A percentile compares a stretch with the other conserved stretches of the same genome.
Evolutionary conservation across 1,140 invertebrate species (phyloP).

Genomic region (Pseudobourletiella spinata): DNA sequence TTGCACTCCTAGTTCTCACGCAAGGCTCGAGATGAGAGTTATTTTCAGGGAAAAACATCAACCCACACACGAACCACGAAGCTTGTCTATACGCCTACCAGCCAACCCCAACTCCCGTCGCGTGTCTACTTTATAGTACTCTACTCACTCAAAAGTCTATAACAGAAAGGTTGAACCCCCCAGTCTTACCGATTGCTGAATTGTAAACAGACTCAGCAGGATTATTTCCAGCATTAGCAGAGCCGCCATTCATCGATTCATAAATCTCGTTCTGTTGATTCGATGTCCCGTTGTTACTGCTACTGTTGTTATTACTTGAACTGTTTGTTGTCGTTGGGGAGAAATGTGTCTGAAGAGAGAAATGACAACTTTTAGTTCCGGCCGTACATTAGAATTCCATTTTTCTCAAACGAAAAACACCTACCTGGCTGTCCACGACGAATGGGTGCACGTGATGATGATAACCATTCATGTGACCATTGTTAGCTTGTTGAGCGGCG

Average conservation of each 20-base stretch:
- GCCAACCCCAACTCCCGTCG: no score
- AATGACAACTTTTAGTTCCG: neutral
- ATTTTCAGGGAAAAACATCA: no score
- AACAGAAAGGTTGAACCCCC: neutral
- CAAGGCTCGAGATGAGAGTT: no score
- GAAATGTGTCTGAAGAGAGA: neutral
- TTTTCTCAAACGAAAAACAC: neutral
- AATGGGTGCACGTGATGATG: conserved; percentile 24
- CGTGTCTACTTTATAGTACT: neutral
- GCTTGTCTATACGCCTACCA: no score
- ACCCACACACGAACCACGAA: no score
- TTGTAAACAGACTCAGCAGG: conserved; percentile 7
- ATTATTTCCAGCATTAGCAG: neutral
- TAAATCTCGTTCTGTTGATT: conserved; percentile 12
- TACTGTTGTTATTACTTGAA: conserved; percentile 14
- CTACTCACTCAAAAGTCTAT: neutral
- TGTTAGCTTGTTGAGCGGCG: conserved; percentile 22
- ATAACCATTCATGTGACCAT: conserved; percentile 30
- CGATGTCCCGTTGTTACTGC: conserved; percentile 11
- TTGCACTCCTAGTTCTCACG: neutral
- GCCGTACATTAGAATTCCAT: no score
- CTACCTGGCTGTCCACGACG: conserved; percentile 24
- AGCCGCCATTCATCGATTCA: conserved; percentile 12
- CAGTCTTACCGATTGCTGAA: conserved; percentile 9
- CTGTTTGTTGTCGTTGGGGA: conserved; percentile 9